Evolutionary conservation across 2,113 vertebrate species (phyloP), one percentile per base, ranked within the genome.

Genomic region (Puntigrus tetrazona): DNA sequence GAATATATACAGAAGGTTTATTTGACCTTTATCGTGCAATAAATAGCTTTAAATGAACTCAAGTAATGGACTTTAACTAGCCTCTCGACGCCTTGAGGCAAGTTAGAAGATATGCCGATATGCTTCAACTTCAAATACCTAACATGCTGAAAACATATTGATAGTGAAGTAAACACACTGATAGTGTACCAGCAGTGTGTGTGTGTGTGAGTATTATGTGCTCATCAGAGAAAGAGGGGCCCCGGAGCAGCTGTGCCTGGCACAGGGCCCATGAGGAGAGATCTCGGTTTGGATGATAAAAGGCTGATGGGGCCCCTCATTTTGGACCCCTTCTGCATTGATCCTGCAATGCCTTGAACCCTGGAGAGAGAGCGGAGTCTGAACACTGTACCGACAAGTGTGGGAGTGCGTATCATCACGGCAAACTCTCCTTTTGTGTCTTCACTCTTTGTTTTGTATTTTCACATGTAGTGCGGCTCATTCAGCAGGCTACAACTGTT

Each of bases 191-290:
- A 50, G 43, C 72, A 75, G 72, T 47, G 43, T 75, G 67, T 74
- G 52, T 70, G 75, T 75, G 78, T 76, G 78, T n/a, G 59, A 18
- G 31, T 63, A 25, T 25, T 76, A 38, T 78, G 76, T 41, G 76
- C 22, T 78, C 76, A 41, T 78, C 76, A 78, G 65, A 70, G 34
- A 75, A 75, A 82, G 25, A 77, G 79, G 67, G 81, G 34, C 69
- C 81, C 31, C n/a, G 38, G 72, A 83, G 81, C 86, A 87, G 86
- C 82, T 84, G 86, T 83, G 78, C 45, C 47, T 79, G 77, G 82
- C 82, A 81, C 82, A 87, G 52, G 86, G 86, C 57, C 78, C 52
- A 78, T 18, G 76, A 78, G 57, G 61, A 43, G 77, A 84, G 25
- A 82, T 31, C 77, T 50, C 55, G 69, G 67, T 70, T 81, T 87